phyloP scores from a whole-genome alignment of 1,140 invertebrate species.

The Zaprionus gabonicus region DNA sequence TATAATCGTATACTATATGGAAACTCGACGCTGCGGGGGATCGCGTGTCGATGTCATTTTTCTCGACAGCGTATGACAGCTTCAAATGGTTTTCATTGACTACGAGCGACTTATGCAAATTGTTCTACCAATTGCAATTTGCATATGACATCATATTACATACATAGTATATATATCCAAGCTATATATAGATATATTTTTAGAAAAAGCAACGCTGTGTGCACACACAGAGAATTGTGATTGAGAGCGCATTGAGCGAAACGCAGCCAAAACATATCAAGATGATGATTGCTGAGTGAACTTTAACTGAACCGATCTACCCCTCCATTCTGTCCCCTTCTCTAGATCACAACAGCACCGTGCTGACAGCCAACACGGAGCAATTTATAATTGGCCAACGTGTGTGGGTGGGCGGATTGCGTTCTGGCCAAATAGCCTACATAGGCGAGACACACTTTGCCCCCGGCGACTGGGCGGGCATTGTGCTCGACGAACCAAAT shows the following conservation, averaged over 20 bases:
- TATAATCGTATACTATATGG: neutral
- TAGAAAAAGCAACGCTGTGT: neutral
- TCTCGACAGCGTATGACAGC: slow-evolving; percentile 29
- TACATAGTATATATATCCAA: slow-evolving; percentile 7
- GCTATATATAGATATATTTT: slow-evolving; percentile 15
- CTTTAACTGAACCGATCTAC: slow-evolving; percentile 2
- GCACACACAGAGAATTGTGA: slow-evolving; percentile 7
- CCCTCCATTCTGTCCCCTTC: slow-evolving; percentile 8
- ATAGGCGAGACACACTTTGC: slow-evolving; percentile 99
- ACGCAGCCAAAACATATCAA: slow-evolving; percentile 35
- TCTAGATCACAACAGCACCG: slow-evolving; percentile 92
- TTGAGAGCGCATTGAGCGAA: slow-evolving; percentile 14
- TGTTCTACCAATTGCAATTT: slow-evolving; percentile 49
- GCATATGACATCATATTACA: slow-evolving; percentile 70
- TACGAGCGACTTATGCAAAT: slow-evolving; percentile 62
- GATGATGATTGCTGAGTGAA: slow-evolving; percentile 44
- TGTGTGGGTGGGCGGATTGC: slow-evolving; percentile 98
- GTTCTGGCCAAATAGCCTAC: slow-evolving; percentile 97
- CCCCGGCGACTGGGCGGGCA: slow-evolving; percentile 97
- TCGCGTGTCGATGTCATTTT: slow-evolving; percentile 47
- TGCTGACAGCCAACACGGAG: slow-evolving; percentile 95
- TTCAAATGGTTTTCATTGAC: slow-evolving; percentile 73
- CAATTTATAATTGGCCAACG: slow-evolving; percentile 98
- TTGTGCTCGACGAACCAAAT: slow-evolving; percentile 96
- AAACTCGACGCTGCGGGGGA: slow-evolving; percentile 51